Conservation (phyloP, 2,797 vertebrate genomes). For the Craterocephalus amniculus region DNA sequence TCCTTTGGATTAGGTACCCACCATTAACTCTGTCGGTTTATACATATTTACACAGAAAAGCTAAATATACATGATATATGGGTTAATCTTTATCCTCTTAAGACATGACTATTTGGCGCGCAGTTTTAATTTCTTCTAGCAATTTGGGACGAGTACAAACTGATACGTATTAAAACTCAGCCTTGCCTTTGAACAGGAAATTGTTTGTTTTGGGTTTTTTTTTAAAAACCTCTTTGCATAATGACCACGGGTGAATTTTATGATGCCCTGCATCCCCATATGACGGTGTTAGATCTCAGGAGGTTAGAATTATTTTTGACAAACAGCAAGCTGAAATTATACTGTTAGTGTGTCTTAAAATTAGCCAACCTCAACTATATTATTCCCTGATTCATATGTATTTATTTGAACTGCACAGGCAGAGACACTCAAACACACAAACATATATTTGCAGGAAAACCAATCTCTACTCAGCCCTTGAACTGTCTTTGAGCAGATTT, state of each 20-base stretch:
- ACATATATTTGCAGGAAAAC: conserved; percentile 35
- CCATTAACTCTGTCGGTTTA: background rate
- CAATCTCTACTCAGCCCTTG: conserved; percentile 60
- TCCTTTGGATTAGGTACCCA: background rate
- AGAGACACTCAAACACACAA: conserved; percentile 24
- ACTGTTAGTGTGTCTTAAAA: conserved; percentile 12
- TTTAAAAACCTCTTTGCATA: background rate
- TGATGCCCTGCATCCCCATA: background rate
- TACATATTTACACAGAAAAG: background rate
- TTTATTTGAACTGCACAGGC: conserved; percentile 31
- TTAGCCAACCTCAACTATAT: conserved; percentile 27
- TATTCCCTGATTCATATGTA: conserved; percentile 18
- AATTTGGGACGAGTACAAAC: background rate
- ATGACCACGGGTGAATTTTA: background rate
- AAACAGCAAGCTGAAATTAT: conserved; percentile 16
- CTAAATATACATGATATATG: background rate
- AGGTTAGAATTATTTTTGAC: conserved; percentile 8
- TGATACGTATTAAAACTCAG: background rate
- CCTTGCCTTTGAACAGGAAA: background rate
- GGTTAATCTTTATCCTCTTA: background rate
- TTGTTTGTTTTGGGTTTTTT: background rate
- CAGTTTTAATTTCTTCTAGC: background rate
- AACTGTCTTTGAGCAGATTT: conserved; percentile 73
- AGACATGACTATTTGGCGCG: background rate
- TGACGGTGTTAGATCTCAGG: background rate